Conservation (phyloP, 1,140 invertebrate genomes). For the Drosophila subpulchrella region DNA sequence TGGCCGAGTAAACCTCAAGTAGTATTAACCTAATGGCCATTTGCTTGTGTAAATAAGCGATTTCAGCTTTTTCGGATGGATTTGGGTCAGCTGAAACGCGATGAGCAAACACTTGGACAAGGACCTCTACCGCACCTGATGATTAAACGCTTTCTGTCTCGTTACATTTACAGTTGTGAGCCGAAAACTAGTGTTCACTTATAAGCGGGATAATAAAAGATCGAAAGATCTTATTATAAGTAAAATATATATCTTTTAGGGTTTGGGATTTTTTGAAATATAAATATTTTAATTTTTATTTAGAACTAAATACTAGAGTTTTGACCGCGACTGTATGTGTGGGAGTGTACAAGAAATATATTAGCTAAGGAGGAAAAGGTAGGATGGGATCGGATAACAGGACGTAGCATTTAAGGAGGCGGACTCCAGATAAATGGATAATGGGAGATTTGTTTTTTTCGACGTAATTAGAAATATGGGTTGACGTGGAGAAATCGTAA, state of each 20-base stretch:
- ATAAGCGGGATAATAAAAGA: not conserved
- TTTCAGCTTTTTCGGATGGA: constrained; percentile 41
- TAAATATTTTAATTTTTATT: not conserved
- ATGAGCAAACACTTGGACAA: constrained; percentile 40
- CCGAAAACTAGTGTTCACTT: not conserved
- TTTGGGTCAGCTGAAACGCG: constrained; percentile 55
- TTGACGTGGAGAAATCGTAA: constrained; percentile 28
- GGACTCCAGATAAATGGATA: constrained; percentile 26
- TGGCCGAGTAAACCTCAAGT: constrained; percentile 56
- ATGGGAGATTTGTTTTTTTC: constrained; percentile 29
- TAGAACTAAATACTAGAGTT: not conserved
- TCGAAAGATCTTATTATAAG: too few species aligned
- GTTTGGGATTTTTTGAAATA: too few species aligned
- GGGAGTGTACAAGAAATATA: constrained; percentile 14
- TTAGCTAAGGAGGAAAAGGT: constrained; percentile 6
- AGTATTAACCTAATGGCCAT: constrained; percentile 61
- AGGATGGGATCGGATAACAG: constrained; percentile 20
- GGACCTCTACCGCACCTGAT: constrained; percentile 32
- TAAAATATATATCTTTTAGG: too few species aligned
- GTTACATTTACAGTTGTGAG: not conserved
- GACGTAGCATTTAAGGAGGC: not conserved
- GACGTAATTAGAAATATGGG: constrained; percentile 22
- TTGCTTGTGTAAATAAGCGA: constrained; percentile 56
- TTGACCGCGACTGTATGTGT: not conserved
- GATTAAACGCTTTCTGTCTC: constrained; percentile 41